These are phyloP conservation scores for Kuschelorhynchus macadamiae DNA, from an alignment of 2,888 invertebrate species.

Conservation along the genomic window DNA sequence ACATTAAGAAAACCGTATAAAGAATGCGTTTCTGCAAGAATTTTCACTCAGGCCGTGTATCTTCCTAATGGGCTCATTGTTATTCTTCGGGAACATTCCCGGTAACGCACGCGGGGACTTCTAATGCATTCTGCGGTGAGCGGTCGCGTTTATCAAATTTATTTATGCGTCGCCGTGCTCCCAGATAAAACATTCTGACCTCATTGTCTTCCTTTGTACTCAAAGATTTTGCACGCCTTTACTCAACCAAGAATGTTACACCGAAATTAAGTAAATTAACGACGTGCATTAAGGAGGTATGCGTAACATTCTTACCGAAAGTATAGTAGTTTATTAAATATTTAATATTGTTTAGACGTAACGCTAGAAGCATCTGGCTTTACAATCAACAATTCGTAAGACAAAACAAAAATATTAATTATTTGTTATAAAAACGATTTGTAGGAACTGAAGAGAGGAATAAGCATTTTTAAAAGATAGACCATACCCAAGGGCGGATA, in stretches of 20 bases:
- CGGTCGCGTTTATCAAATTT: conserved; percentile 42
- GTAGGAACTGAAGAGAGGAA: too few relatives aligned
- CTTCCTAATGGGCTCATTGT: conserved; percentile 40
- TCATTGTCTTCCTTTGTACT: conserved; percentile 29
- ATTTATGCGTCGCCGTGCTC: conserved; percentile 38
- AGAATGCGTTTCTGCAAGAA: conserved; percentile 4
- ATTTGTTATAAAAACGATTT: too few relatives aligned
- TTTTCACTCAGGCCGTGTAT: conserved; percentile 17
- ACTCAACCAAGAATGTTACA: not conserved
- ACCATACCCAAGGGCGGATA: too few relatives aligned
- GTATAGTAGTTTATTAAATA: too few relatives aligned
- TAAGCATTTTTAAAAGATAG: too few relatives aligned
- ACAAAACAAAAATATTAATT: too few relatives aligned
- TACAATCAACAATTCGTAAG: too few relatives aligned
- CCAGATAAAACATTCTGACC: conserved; percentile 38
- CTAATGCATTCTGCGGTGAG: conserved; percentile 39
- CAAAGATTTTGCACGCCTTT: conserved; percentile 11
- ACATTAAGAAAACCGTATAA: not conserved
- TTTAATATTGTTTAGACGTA: too few relatives aligned
- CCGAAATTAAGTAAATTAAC: conserved; percentile 14
- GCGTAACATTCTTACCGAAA: too few relatives aligned
- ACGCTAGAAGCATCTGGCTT: too few relatives aligned
- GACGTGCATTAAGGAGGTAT: not conserved
- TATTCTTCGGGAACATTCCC: conserved; percentile 38
- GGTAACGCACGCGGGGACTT: conserved; percentile 35